Evolutionary conservation across 23 tunicate genomes (phyloP).

Genomic region (Clavelina lepadiformis): DNA sequence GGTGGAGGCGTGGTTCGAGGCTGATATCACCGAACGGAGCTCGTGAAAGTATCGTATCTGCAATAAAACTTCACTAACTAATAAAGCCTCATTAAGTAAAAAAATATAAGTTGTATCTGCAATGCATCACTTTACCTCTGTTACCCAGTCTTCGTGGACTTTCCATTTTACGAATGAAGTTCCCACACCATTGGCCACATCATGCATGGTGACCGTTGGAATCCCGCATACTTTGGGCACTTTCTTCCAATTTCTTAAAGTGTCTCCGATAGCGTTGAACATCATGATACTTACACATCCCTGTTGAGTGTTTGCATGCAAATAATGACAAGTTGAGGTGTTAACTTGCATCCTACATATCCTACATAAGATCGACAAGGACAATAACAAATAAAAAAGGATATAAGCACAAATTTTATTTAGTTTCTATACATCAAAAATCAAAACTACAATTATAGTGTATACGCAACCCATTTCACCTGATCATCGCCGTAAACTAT

Average conservation of each 20-base stretch:
- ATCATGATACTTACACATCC: slow-evolving; percentile 71
- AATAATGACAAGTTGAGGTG: too few relatives aligned
- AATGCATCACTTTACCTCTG: slow-evolving; percentile 39
- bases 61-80: not conserved
- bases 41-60: slow-evolving; percentile 70
- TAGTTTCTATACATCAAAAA: not conserved
- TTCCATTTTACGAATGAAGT: slow-evolving; percentile 78
- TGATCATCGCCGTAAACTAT: slow-evolving; percentile 84
- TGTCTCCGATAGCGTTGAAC: slow-evolving; percentile 55
- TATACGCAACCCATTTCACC: slow-evolving; percentile 33
- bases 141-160: slow-evolving; percentile 93
- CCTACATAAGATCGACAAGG: too few relatives aligned
- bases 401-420: too few relatives aligned
- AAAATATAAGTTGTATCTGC: not conserved
- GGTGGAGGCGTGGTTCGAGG: slow-evolving; percentile 69
- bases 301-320: too few relatives aligned
- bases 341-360: too few relatives aligned
- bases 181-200: slow-evolving; percentile 38
- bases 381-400: too few relatives aligned
- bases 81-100: not conserved
- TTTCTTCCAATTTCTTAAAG: slow-evolving; percentile 83
- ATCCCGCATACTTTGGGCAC: slow-evolving; percentile 58
- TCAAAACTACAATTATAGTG: not conserved
- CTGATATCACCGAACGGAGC: slow-evolving; percentile 67
- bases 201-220: slow-evolving; percentile 80